These are phyloP conservation scores for Phrynocephalus forsythii DNA, from an alignment of 2,797 vertebrate species.

Conservation along the genomic window DNA sequence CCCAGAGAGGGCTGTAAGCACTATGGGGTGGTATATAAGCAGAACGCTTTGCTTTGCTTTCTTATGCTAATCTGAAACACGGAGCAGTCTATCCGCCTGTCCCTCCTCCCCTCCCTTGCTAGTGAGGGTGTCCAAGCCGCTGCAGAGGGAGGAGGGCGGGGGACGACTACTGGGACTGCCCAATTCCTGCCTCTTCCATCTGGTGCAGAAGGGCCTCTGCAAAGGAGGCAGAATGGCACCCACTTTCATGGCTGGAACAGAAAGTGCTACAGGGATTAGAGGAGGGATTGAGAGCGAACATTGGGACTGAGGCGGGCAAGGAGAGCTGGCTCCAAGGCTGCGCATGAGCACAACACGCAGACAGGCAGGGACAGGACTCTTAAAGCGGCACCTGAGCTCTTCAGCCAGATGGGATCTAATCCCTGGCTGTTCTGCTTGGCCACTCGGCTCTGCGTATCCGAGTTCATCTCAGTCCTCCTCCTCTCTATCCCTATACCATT, in stretches of 20 bases:
- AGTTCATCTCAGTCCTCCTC: neutral
- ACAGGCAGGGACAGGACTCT: neutral
- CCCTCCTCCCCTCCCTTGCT: too few species aligned
- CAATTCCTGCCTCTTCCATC: neutral
- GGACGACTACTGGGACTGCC: neutral
- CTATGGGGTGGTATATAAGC: too few species aligned
- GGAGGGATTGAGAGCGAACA: neutral
- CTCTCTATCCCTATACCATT: neutral
- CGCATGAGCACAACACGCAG: too few species aligned
- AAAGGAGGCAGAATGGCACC: neutral
- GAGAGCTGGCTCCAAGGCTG: neutral
- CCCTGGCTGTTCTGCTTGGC: neutral
- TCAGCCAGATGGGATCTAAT: conserved; percentile 16
- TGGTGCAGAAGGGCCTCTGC: neutral
- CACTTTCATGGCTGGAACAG: neutral
- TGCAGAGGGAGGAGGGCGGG: too few species aligned
- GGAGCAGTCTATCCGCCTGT: too few species aligned
- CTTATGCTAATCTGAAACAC: too few species aligned
- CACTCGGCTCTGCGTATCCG: neutral
- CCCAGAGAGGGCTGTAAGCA: too few species aligned
- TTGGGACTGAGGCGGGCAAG: neutral
- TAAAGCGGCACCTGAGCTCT: neutral
- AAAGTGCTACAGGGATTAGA: neutral
- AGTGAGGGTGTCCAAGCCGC: too few species aligned
- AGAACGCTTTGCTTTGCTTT: too few species aligned